Conservation (phyloP, 1,140 invertebrate species). For the Paracyclopina nana region DNA sequence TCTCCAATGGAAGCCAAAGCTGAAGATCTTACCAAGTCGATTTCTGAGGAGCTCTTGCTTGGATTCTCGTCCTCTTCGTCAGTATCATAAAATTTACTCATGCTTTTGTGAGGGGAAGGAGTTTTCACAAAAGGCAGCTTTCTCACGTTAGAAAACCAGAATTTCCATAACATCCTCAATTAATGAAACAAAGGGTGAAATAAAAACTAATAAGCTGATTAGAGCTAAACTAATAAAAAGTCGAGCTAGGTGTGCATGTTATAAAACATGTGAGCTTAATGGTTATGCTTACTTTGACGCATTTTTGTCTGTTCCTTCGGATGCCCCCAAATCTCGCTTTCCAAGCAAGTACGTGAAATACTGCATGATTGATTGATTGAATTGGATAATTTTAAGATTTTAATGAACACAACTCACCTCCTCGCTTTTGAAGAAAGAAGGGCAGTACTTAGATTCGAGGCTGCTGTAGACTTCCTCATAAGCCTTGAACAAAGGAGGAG, state of each 20-base stretch:
- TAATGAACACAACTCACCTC: slow-evolving; percentile 44
- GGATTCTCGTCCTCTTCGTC: not conserved
- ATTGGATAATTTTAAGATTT: too few relatives aligned
- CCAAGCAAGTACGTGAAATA: slow-evolving; percentile 16
- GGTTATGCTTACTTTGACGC: not conserved
- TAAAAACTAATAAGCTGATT: not conserved
- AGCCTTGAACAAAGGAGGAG: slow-evolving; percentile 53
- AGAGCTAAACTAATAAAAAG: not conserved
- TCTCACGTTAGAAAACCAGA: not conserved
- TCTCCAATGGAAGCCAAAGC: too few relatives aligned
- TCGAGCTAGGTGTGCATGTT: too few relatives aligned
- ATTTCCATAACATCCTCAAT: too few relatives aligned
- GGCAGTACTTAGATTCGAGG: slow-evolving; percentile 50
- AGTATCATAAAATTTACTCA: not conserved
- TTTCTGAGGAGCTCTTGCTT: not conserved
- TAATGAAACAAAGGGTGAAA: slow-evolving; percentile 2
- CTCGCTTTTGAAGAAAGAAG: slow-evolving; percentile 59
- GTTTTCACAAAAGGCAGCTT: not conserved
- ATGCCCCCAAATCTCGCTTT: not conserved
- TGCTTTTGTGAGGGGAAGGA: not conserved
- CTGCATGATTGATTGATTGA: too few relatives aligned
- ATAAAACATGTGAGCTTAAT: too few relatives aligned
- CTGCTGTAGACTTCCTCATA: slow-evolving; percentile 55
- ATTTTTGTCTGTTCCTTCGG: not conserved
- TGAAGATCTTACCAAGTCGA: not conserved